A percentile compares a stretch with the other conserved stretches of the same genome.
Conservation (phyloP, 2,888 invertebrate genomes). For the Caenorhabditis sp. region DNA sequence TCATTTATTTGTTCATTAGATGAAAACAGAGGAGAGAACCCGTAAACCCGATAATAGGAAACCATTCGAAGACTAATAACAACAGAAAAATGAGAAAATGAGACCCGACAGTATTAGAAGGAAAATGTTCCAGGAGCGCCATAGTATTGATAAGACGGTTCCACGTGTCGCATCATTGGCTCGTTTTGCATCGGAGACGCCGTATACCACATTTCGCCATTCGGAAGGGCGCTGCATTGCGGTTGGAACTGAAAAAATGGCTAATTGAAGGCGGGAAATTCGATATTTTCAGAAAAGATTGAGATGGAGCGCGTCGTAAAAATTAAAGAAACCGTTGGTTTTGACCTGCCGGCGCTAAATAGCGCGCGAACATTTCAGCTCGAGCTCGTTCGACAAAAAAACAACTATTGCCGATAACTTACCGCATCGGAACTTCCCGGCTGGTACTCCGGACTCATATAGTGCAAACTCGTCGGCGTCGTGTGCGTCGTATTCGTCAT, state of each 20-base stretch:
- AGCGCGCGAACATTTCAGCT: too few relatives aligned
- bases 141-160: conserved; percentile 20
- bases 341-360: neutral
- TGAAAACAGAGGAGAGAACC: conserved; percentile 14
- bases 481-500: conserved; percentile 24
- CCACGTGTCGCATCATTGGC: conserved; percentile 34
- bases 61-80: neutral
- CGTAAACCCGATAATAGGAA: conserved; percentile 24
- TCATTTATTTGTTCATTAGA: neutral
- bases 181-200: conserved; percentile 44
- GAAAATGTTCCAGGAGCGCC: neutral
- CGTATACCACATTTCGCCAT: conserved; percentile 31
- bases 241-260: conserved; percentile 55
- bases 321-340: too few relatives aligned
- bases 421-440: conserved; percentile 27
- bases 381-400: neutral
- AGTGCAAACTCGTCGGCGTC: conserved; percentile 44
- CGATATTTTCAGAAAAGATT: neutral
- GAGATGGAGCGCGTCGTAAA: neutral
- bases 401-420: too few relatives aligned
- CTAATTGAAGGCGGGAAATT: neutral
- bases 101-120: conserved; percentile 11
- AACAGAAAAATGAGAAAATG: neutral
- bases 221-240: conserved; percentile 27
- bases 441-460: conserved; percentile 52